A percentile compares a stretch with the other conserved stretches of the same genome.
Evolutionary conservation across 2,888 invertebrate genomes (phyloP).

Genomic region (Ormyrus pomaceus): DNA sequence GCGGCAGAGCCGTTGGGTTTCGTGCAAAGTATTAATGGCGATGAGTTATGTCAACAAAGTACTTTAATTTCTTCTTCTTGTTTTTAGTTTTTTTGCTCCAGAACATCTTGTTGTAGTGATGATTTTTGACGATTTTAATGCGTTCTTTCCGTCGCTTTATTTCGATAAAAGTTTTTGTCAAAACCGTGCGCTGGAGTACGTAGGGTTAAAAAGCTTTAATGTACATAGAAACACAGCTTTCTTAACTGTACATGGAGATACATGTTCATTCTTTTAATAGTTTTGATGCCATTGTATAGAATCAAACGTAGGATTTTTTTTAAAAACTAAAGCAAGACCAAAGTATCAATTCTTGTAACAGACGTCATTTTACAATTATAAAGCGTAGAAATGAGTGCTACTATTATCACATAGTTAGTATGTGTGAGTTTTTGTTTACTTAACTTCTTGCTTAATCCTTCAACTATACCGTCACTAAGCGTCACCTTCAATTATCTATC

Average conservation of each 20-base stretch:
- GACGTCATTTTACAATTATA: neutral
- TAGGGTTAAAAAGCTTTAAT: constrained; percentile 11
- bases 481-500: neutral
- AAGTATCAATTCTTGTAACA: neutral
- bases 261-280: neutral
- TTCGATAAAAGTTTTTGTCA: neutral
- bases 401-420: neutral
- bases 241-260: constrained; percentile 15
- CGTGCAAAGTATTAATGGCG: constrained; percentile 40
- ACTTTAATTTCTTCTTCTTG: neutral
- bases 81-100: constrained; percentile 1
- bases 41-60: neutral
- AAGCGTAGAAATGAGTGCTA: neutral
- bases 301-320: neutral
- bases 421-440: neutral
- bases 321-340: constrained; percentile 24
- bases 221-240: constrained; percentile 9
- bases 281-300: neutral
- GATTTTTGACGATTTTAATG: neutral
- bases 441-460: no score
- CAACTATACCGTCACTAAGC: no score
- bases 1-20: constrained; percentile 45
- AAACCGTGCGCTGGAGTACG: neutral
- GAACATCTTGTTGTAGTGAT: no score
- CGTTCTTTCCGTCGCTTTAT: neutral